Percentiles rank a stretch among this genome's conserved stretches.
Conservation (phyloP, 2,888 invertebrate species). For the Subacronicta megacephala region DNA sequence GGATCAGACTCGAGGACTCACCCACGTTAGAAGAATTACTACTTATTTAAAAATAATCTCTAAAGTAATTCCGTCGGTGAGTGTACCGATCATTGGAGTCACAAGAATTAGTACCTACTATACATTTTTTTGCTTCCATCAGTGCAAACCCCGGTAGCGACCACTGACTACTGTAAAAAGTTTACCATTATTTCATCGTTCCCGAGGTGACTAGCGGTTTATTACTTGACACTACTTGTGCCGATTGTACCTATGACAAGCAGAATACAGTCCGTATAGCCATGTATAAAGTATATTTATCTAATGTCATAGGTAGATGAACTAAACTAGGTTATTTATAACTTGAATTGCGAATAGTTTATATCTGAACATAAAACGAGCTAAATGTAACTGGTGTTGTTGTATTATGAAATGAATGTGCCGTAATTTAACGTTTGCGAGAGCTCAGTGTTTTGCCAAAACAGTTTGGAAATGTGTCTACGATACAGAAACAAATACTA, state of each 20-base stretch:
- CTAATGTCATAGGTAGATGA: constrained; percentile 38
- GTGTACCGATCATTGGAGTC: constrained; percentile 46
- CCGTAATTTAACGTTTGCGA: constrained; percentile 45
- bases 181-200: constrained; percentile 64
- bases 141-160: constrained; percentile 76
- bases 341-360: constrained; percentile 51
- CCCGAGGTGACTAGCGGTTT: constrained; percentile 70
- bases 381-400: constrained; percentile 52
- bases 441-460: constrained; percentile 48
- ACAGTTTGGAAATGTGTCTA: constrained; percentile 43
- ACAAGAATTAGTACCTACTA: constrained; percentile 67
- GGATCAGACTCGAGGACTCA: constrained; percentile 37
- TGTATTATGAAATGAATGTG: constrained; percentile 54
- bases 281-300: constrained; percentile 40
- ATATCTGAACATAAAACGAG: constrained; percentile 49
- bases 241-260: constrained; percentile 55
- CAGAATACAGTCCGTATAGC: constrained; percentile 1
- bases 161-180: constrained; percentile 69
- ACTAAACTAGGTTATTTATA: constrained; percentile 44
- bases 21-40: constrained; percentile 29
- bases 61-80: constrained; percentile 29
- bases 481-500: constrained; percentile 41
- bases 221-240: constrained; percentile 46
- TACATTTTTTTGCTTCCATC: constrained; percentile 72
- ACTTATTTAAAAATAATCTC: constrained; percentile 5